These are phyloP conservation scores for Papilio xuthus DNA, from an alignment of 1,140 invertebrate species.

Conservation along the genomic window DNA sequence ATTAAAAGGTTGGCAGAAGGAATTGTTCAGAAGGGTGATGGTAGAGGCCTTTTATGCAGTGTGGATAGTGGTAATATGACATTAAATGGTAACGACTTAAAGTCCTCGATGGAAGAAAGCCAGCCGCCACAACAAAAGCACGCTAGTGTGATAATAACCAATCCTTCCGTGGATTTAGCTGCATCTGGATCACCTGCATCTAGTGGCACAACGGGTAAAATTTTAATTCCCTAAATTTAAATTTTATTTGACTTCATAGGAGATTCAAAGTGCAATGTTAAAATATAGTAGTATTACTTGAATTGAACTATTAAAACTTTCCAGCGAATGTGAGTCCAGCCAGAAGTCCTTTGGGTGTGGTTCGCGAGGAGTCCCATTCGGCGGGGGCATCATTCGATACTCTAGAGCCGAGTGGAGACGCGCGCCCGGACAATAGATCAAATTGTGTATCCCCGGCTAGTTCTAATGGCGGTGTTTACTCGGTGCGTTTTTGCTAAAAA, in stretches of 20 bases:
- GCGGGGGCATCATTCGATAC: slow-evolving; percentile 77
- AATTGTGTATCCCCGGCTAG: slow-evolving; percentile 90
- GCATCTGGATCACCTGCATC: slow-evolving; percentile 71
- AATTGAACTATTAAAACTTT: background rate
- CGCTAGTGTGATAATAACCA: slow-evolving; percentile 85
- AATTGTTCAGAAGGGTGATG: slow-evolving; percentile 73
- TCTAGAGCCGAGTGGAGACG: slow-evolving; percentile 66
- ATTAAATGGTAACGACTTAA: slow-evolving; percentile 67
- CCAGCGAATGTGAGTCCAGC: slow-evolving; percentile 74
- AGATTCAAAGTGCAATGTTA: too few species aligned
- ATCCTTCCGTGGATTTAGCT: slow-evolving; percentile 84
- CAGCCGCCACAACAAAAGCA: slow-evolving; percentile 59
- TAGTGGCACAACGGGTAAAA: slow-evolving; percentile 69
- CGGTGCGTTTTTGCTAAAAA: slow-evolving; percentile 84
- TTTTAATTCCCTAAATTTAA: background rate
- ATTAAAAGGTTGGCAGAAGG: slow-evolving; percentile 78
- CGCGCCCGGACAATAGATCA: slow-evolving; percentile 67
- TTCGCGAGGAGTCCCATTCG: slow-evolving; percentile 77
- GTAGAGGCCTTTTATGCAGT: slow-evolving; percentile 68
- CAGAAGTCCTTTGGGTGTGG: slow-evolving; percentile 73
- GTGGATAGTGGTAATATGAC: slow-evolving; percentile 72
- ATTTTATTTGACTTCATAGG: background rate
- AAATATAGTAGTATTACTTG: background rate
- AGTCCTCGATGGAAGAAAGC: slow-evolving; percentile 58
- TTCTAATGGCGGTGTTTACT: slow-evolving; percentile 93